Percentiles rank a stretch among this genome's conserved stretches.
These are phyloP conservation scores for Perca fluviatilis DNA, from an alignment of 2,113 vertebrate genomes.

Conservation along the genomic window DNA sequence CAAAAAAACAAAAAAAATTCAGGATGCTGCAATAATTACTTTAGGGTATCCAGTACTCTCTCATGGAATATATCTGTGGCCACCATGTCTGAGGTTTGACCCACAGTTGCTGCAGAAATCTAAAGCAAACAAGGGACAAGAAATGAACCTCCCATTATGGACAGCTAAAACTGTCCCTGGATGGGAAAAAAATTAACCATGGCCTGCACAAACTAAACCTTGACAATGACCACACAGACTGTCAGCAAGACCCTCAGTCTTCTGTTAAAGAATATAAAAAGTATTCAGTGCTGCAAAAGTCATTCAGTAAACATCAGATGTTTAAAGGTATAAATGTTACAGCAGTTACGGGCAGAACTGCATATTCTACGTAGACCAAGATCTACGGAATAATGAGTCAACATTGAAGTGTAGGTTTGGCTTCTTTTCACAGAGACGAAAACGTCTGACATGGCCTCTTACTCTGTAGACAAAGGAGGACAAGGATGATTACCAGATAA, in stretches of 20 bases:
- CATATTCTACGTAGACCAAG: not conserved
- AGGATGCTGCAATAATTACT: slow-evolving; percentile 82
- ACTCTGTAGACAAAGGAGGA: not conserved
- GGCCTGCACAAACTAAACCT: slow-evolving; percentile 49
- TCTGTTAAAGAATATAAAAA: not conserved
- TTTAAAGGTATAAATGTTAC: not conserved
- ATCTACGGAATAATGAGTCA: not conserved
- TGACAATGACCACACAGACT: slow-evolving; percentile 24
- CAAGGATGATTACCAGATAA: not conserved
- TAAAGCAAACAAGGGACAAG: slow-evolving; percentile 64
- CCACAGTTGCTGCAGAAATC: slow-evolving; percentile 64
- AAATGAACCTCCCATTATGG: slow-evolving; percentile 64
- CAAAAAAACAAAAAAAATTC: slow-evolving; percentile 74
- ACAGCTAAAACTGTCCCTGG: slow-evolving; percentile 16
- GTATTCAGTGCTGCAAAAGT: not conserved
- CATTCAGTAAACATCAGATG: not conserved
- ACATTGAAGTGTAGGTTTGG: not conserved
- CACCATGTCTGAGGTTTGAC: slow-evolving; percentile 74
- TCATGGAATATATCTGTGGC: slow-evolving; percentile 81
- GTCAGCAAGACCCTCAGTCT: slow-evolving; percentile 8
- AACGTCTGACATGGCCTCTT: not conserved
- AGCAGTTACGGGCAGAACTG: not conserved
- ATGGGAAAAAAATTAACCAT: slow-evolving; percentile 30
- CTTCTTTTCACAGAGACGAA: not conserved
- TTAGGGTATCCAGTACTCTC: slow-evolving; percentile 83